A percentile compares a stretch with the other conserved stretches of the same genome.
Evolutionary conservation across 2,113 vertebrate genomes (phyloP).

Genomic region (Sylvia atricapilla): DNA sequence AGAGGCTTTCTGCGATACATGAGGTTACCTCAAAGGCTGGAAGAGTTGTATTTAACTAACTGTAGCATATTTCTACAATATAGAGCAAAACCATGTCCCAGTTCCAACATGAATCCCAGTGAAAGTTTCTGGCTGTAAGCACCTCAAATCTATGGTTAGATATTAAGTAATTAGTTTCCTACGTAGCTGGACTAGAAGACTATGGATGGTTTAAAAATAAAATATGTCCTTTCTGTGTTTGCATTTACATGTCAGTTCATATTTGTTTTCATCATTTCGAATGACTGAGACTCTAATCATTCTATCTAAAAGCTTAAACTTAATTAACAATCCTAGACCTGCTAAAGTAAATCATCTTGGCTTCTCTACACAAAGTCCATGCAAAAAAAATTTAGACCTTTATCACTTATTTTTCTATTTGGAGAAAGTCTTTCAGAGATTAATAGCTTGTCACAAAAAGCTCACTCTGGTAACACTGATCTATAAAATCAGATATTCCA

Average conservation of each 20-base stretch:
- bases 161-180: background rate
- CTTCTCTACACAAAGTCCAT: background rate
- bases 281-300: background rate
- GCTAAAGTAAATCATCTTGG: background rate
- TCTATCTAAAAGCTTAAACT: background rate
- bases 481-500: slow-evolving; percentile 43
- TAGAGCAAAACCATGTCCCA: background rate
- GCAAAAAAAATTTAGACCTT: background rate
- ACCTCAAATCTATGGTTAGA: background rate
- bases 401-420: background rate
- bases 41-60: background rate
- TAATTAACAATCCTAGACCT: background rate
- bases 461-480: slow-evolving; percentile 27
- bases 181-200: background rate
- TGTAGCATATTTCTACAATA: background rate
- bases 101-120: background rate
- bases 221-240: background rate
- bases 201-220: background rate
- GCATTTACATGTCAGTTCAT: background rate
- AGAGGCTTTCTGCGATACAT: background rate
- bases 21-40: background rate
- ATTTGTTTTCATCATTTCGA: background rate
- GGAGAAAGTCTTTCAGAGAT: slow-evolving; percentile 49
- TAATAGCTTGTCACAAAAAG: slow-evolving; percentile 58
- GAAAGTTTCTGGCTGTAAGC: background rate